A percentile compares a stretch with the other conserved stretches of the same genome.
Evolutionary conservation across 1,140 invertebrate genomes (phyloP).

Genomic region (Agrilus planipennis): DNA sequence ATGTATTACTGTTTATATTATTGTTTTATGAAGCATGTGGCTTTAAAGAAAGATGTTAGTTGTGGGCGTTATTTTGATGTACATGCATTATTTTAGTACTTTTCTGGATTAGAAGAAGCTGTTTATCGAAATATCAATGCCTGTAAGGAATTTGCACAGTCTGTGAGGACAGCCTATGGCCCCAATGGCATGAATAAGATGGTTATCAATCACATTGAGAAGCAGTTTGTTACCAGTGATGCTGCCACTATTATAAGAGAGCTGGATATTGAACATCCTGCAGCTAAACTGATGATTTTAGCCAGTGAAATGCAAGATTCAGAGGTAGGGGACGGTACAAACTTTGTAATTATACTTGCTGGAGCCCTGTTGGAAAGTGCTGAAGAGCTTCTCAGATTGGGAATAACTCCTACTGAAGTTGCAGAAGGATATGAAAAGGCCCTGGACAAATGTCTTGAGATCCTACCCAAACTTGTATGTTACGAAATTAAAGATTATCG

Average conservation of each 20-base stretch:
- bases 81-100: slow-evolving; percentile 71
- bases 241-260: slow-evolving; percentile 96
- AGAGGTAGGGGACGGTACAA: slow-evolving; percentile 98
- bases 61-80: too few relatives aligned
- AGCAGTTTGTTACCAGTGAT: slow-evolving; percentile 98
- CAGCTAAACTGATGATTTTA: slow-evolving; percentile 93
- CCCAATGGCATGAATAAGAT: slow-evolving; percentile 99
- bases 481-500: slow-evolving; percentile 71
- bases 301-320: slow-evolving; percentile 97
- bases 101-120: slow-evolving; percentile 93
- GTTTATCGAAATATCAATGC: slow-evolving; percentile 92
- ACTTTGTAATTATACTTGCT: slow-evolving; percentile 93
- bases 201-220: slow-evolving; percentile 98
- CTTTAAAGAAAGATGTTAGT: too few relatives aligned
- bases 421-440: slow-evolving; percentile 91
- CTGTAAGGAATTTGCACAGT: slow-evolving; percentile 89
- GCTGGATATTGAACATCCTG: slow-evolving; percentile 95
- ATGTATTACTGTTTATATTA: slow-evolving; percentile 38
- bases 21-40: too few relatives aligned
- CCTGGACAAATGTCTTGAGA: slow-evolving; percentile 76
- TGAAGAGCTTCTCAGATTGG: slow-evolving; percentile 83
- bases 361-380: slow-evolving; percentile 86
- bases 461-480: slow-evolving; percentile 67
- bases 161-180: slow-evolving; percentile 89
- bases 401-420: slow-evolving; percentile 91